Evolutionary conservation across 2,888 invertebrate genomes (phyloP).

Genomic region (Pogonocherus hispidulus): DNA sequence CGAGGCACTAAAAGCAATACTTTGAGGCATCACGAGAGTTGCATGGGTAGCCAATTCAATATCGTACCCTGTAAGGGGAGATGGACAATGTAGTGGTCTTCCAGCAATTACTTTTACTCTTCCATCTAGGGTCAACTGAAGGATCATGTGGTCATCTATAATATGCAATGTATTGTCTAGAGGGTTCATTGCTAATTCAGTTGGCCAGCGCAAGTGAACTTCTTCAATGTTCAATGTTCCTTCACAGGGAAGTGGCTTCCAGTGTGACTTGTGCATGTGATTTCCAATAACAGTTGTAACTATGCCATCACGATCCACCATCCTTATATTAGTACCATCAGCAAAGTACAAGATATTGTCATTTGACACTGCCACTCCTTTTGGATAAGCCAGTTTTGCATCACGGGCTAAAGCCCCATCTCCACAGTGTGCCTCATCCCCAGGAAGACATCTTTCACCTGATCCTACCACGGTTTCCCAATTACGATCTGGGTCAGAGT

Average conservation of each 20-base stretch:
- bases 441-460: slow-evolving; percentile 92
- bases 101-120: slow-evolving; percentile 94
- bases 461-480: slow-evolving; percentile 97
- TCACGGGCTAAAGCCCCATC: slow-evolving; percentile 94
- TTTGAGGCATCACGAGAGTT: slow-evolving; percentile 92
- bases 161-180: slow-evolving; percentile 95
- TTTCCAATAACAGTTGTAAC: slow-evolving; percentile 94
- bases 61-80: slow-evolving; percentile 83
- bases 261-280: slow-evolving; percentile 93
- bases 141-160: slow-evolving; percentile 95
- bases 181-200: slow-evolving; percentile 94
- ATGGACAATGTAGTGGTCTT: slow-evolving; percentile 91
- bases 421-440: slow-evolving; percentile 95
- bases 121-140: slow-evolving; percentile 92
- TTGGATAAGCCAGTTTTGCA: slow-evolving; percentile 95
- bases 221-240: slow-evolving; percentile 93
- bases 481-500: slow-evolving; percentile 88
- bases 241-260: slow-evolving; percentile 94
- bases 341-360: slow-evolving; percentile 95
- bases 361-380: slow-evolving; percentile 94
- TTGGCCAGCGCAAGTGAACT: slow-evolving; percentile 96
- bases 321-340: slow-evolving; percentile 92
- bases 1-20: slow-evolving; percentile 92
- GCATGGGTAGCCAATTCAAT: slow-evolving; percentile 92
- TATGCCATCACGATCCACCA: slow-evolving; percentile 92